Conservation (phyloP, 1,140 invertebrate genomes). For the Zaprionus inermis region DNA sequence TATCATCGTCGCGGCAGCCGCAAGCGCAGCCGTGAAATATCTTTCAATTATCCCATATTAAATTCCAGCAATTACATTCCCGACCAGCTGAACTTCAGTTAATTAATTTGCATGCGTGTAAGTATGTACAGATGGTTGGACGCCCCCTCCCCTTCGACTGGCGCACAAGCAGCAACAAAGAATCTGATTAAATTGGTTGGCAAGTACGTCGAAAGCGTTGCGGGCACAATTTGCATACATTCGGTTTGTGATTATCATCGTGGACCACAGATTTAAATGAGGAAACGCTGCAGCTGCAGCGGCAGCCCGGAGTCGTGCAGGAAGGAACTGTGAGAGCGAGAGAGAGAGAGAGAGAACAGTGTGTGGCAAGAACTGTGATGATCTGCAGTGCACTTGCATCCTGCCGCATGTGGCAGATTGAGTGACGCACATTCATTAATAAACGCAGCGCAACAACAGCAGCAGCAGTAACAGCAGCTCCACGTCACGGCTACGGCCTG, state of each 20-base stretch:
- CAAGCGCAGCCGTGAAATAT: constrained; percentile 25
- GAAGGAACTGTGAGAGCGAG: not conserved
- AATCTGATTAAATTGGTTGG: constrained; percentile 78
- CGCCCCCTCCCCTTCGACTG: not conserved
- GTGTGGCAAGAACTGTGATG: constrained; percentile 11
- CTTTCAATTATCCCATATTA: constrained; percentile 49
- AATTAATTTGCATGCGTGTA: constrained; percentile 66
- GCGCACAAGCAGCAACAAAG: constrained; percentile 28
- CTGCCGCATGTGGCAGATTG: constrained; percentile 60
- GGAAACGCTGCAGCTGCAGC: constrained; percentile 25
- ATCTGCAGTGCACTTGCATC: constrained; percentile 31
- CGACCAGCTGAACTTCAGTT: constrained; percentile 56
- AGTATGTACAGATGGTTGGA: constrained; percentile 19
- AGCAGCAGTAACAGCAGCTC: constrained; percentile 22
- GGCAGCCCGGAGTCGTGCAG: not conserved
- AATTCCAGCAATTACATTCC: constrained; percentile 59
- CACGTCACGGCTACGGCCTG: constrained; percentile 32
- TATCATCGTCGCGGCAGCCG: too few species aligned
- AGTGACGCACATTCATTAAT: constrained; percentile 70
- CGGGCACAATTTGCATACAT: constrained; percentile 74
- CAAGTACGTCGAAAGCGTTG: constrained; percentile 39
- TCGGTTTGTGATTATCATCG: constrained; percentile 78
- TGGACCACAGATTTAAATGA: constrained; percentile 73
- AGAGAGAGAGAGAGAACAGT: not conserved
- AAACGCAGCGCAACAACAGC: constrained; percentile 49